Base-by-base conservation (phyloP, 2,113 vertebrate genomes). In the Cyphomyrus plagiostoma region DNA sequence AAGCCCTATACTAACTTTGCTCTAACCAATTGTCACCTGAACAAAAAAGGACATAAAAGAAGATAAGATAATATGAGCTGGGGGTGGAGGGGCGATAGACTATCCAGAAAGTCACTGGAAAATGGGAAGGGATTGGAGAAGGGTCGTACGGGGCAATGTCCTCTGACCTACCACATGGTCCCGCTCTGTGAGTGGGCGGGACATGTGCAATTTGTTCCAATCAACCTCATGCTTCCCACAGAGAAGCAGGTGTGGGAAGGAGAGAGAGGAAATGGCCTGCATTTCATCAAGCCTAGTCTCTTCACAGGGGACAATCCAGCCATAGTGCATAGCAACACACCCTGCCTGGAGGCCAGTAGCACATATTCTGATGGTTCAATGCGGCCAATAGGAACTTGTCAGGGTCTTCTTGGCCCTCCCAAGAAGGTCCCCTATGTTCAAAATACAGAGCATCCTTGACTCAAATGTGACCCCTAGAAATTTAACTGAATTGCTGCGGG, bases 131-230 rank as follows among this genome's bases (percentile, higher is more conserved):
- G 50, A 35, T 19, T 56, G 85, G 49, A 53, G 85, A 21, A 56
- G 85, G 50, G 30, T 23, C 50, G 5, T 87, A 50, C 56, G 10
- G n/a, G 50, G 13, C 85, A 2, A 50, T 21, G 30, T 87, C 10
- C 49, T 53, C 50, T 87, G 85, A 87, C 49, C 85, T 87, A 87
- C 35, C 50, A 35, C 85, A 87, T 26, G 50, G 50, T 35, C 8
- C 49, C 1, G 15, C 85, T 35, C 26, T 35, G 50, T 35, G 17
- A 87, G 50, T 87, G 50, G 85, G 85, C 49, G 85, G 85, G 85
- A 52, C n/a, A 17, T 56, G 85, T 53, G 50, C 84, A 86, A 48
- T 50, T 50, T 86, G 84, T 50, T 86, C 84, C 48, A 86, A 50
- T 87, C 26, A 53, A n/a, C 50, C 23, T 2, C 48, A 87, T 26